These are phyloP conservation scores for Manis javanica DNA, from an alignment of 2,797 vertebrate genomes.

Conservation along the genomic window DNA sequence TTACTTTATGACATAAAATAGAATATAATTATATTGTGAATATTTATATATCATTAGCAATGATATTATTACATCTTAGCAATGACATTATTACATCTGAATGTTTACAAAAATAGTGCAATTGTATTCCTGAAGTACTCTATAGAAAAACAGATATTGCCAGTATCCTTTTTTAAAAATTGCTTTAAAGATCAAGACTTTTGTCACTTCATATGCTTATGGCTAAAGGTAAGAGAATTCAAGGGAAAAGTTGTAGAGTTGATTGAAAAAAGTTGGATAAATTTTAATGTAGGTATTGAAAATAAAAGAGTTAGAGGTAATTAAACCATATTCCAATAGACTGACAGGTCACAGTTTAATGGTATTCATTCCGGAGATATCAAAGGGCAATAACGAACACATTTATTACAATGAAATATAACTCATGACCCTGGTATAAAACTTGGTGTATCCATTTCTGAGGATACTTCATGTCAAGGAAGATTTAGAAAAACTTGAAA, in stretches of 20 bases:
- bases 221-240: not conserved
- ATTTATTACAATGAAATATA: constrained; percentile 26
- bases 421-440: not conserved
- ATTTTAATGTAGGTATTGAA: constrained; percentile 55
- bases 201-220: not conserved
- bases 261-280: not conserved
- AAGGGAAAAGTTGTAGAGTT: not conserved
- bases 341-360: not conserved
- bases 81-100: not conserved
- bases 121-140: not conserved
- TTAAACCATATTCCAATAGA: constrained; percentile 44
- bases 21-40: not conserved
- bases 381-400: not conserved
- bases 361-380: not conserved
- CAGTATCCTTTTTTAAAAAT: not conserved
- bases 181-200: not conserved
- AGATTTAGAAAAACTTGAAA: not conserved
- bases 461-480: not conserved
- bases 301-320: constrained; percentile 33
- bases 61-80: not conserved
- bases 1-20: not conserved
- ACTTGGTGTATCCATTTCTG: not conserved
- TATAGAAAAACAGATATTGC: not conserved
- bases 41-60: not conserved
- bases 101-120: not conserved